phyloP scores from a whole-genome alignment of 2,888 invertebrate genomes.

The Atethmia centrago region DNA sequence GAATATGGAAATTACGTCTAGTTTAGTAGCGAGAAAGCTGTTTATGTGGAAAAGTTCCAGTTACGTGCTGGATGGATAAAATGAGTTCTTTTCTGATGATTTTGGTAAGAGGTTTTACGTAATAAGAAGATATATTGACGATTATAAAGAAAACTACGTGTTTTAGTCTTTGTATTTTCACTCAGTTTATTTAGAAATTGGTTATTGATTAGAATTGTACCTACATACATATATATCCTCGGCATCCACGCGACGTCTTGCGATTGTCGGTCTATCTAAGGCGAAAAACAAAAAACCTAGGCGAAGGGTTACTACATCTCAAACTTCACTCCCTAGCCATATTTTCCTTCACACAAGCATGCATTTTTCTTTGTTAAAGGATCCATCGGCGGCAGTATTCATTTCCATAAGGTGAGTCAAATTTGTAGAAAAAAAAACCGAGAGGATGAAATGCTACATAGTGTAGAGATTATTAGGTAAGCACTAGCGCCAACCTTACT shows the following conservation, averaged over 20 bases:
- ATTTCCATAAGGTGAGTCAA: no score
- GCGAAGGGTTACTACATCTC: no score
- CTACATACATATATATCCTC: neutral
- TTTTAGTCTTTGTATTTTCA: neutral
- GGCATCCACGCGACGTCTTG: slow-evolving; percentile 1
- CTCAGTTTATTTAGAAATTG: neutral
- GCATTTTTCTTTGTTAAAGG: no score
- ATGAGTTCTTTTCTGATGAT: neutral
- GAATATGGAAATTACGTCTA: slow-evolving; percentile 22
- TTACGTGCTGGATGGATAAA: no score
- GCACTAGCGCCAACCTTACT: slow-evolving; percentile 10
- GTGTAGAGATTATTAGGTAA: neutral
- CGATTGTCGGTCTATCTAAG: neutral
- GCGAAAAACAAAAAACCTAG: neutral
- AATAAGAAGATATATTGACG: neutral
- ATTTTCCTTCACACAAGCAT: no score
- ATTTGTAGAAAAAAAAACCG: no score
- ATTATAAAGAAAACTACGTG: neutral
- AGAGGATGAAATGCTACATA: no score
- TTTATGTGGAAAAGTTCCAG: slow-evolving; percentile 3
- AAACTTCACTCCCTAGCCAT: no score
- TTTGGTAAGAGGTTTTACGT: neutral
- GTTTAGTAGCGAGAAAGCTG: slow-evolving; percentile 6
- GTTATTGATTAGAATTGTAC: no score
- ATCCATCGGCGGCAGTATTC: no score